Evolutionary conservation across 2,888 invertebrate species (phyloP).

Genomic region (Sinotaia quadrata): DNA sequence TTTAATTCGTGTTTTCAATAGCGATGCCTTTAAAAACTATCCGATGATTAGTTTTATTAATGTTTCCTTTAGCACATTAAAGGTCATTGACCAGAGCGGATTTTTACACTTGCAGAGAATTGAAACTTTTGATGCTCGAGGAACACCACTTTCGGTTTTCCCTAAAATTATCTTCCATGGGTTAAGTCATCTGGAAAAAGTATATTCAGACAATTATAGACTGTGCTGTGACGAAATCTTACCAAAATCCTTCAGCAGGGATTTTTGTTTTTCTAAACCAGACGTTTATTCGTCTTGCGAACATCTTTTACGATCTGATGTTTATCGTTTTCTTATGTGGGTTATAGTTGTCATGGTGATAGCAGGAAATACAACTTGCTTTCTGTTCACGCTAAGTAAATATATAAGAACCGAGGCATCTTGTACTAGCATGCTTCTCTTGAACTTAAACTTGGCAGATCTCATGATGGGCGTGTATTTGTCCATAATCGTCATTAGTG

Average conservation of each 20-base stretch:
- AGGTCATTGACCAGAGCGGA: neutral
- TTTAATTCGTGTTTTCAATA: neutral
- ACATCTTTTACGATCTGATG: neutral
- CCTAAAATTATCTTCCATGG: neutral
- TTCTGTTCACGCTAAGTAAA: neutral
- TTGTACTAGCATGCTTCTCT: neutral
- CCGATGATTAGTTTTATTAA: neutral
- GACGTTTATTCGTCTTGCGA: neutral
- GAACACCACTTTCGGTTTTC: neutral
- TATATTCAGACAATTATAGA: neutral
- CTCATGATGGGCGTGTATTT: neutral
- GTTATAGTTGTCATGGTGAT: neutral
- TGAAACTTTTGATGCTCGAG: neutral
- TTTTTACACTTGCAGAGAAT: neutral
- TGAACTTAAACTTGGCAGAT: neutral
- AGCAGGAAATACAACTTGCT: neutral
- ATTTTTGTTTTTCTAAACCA: neutral
- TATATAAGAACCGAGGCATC: neutral
- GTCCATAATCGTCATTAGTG: neutral
- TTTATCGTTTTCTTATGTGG: neutral
- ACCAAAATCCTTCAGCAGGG: neutral
- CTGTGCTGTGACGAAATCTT: neutral
- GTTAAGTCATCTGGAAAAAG: neutral
- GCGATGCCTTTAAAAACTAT: neutral
- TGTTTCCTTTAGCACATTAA: neutral